These are phyloP conservation scores for Sisyra terminalis DNA, from an alignment of 2,888 invertebrate genomes.

Conservation along the genomic window DNA sequence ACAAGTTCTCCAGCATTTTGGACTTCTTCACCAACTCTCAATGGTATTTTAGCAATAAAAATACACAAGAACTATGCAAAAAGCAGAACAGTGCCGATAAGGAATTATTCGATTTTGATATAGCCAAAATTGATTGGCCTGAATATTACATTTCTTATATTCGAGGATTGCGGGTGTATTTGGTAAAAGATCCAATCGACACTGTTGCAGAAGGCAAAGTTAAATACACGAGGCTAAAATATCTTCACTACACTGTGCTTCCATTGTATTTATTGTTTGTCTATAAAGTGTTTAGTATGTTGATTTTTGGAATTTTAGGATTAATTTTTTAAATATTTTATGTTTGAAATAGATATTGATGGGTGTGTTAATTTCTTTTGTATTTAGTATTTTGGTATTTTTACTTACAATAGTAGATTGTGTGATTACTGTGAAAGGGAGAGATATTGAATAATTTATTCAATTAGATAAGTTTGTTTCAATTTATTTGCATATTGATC, in stretches of 20 bases:
- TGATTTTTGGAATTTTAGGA: too few species aligned
- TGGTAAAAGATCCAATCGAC: not conserved
- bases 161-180: not conserved
- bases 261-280: not conserved
- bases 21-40: not conserved
- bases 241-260: not conserved
- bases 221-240: not conserved
- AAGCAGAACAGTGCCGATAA: not conserved
- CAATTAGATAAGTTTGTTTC: too few species aligned
- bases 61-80: not conserved
- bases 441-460: too few species aligned
- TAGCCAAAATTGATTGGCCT: not conserved
- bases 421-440: too few species aligned
- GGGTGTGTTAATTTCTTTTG: too few species aligned
- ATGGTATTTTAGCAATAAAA: not conserved
- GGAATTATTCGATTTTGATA: constrained; percentile 1
- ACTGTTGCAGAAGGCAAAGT: not conserved
- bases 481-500: too few species aligned
- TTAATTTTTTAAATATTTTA: too few species aligned
- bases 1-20: not conserved
- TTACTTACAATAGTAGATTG: too few species aligned
- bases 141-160: not conserved
- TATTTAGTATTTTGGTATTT: too few species aligned
- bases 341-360: too few species aligned
- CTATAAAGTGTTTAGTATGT: too few species aligned